Percentiles rank a stretch among this genome's conserved stretches.
phyloP scores from a whole-genome alignment of 1,140 invertebrate species.

The Heliothis subflexa region DNA sequence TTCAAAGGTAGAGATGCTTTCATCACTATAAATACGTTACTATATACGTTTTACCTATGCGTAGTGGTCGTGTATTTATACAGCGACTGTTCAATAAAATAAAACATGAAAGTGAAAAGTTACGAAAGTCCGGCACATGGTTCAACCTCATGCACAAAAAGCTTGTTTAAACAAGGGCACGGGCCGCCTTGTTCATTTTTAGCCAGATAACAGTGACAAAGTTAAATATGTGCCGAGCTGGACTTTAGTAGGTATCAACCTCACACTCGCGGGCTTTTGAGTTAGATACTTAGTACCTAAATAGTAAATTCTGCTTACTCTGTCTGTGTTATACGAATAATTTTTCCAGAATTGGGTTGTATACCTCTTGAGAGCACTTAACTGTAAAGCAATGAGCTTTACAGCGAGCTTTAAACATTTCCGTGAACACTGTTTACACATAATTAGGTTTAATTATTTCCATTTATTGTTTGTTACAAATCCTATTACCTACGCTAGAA shows the following conservation, averaged over 20 bases:
- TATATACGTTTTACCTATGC: not conserved
- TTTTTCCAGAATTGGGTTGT: slow-evolving; percentile 9
- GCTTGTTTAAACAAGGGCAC: slow-evolving; percentile 37
- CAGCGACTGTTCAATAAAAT: slow-evolving; percentile 15
- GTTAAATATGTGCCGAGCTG: slow-evolving; percentile 35
- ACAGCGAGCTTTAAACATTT: slow-evolving; percentile 3
- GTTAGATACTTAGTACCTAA: not conserved
- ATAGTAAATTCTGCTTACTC: slow-evolving; percentile 15
- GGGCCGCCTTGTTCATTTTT: slow-evolving; percentile 18
- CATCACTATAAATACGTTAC: no score
- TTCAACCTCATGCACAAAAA: slow-evolving; percentile 21
- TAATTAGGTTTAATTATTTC: slow-evolving; percentile 1
- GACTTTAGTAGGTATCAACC: slow-evolving; percentile 1
- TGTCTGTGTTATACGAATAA: not conserved
- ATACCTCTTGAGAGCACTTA: slow-evolving; percentile 16
- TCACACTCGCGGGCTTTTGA: not conserved
- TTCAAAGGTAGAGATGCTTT: no score
- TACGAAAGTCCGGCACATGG: slow-evolving; percentile 11
- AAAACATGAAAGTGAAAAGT: slow-evolving; percentile 31
- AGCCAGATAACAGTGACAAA: slow-evolving; percentile 41
- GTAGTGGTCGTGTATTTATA: slow-evolving; percentile 3
- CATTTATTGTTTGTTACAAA: not conserved
- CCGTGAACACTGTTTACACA: not conserved
- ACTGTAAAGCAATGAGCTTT: slow-evolving; percentile 17
- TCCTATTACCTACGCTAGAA: no score